These are phyloP conservation scores for Megaleporinus macrocephalus DNA, from an alignment of 2,113 vertebrate genomes.

Conservation along the genomic window DNA sequence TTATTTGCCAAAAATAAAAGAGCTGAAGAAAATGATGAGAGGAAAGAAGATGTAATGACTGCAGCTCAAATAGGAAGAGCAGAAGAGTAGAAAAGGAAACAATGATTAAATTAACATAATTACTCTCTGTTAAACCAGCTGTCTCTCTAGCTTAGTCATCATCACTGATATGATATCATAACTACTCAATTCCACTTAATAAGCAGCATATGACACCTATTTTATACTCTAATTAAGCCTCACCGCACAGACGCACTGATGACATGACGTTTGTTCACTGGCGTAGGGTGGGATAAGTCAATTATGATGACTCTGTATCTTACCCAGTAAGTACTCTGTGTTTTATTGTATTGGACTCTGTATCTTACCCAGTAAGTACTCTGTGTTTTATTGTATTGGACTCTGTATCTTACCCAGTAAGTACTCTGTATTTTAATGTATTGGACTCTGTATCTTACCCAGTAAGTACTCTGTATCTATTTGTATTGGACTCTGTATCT, in stretches of 20 bases:
- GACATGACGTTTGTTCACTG: background rate
- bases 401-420: no score
- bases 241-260: background rate
- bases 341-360: no score
- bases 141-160: conserved; percentile 1
- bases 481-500: no score
- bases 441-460: no score
- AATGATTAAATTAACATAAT: background rate
- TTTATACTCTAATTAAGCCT: background rate
- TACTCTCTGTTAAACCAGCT: background rate
- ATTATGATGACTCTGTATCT: background rate
- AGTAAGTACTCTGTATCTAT: no score
- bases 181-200: background rate
- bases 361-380: no score
- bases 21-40: background rate
- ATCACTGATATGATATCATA: background rate
- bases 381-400: no score
- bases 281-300: background rate
- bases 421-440: no score
- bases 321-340: no score
- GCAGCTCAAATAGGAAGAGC: background rate
- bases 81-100: background rate
- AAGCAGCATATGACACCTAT: background rate
- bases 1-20: background rate
- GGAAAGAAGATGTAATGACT: background rate